Base-by-base conservation (phyloP, 2,888 invertebrate species). In the Sinohyriopsis cumingii region DNA sequence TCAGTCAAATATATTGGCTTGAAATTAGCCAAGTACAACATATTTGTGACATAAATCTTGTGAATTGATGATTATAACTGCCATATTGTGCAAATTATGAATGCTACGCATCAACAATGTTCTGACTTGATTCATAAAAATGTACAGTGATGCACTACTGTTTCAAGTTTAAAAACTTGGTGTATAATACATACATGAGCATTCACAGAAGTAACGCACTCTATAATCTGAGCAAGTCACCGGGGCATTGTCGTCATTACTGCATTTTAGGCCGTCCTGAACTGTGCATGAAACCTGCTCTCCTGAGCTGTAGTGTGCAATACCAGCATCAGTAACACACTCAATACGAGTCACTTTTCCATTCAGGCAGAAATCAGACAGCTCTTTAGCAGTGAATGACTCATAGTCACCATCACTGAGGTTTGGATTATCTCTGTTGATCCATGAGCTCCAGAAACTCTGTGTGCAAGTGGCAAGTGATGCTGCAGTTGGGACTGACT, bases 251-350 rank as follows among this genome's bases (percentile, higher is more conserved):
- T 84, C 82, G 20, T 65, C 69, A 59, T 84, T 82, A 54, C 75
- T 68, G 86, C 96, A 96, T 5, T 93, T 89, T 0, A 96, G 91
- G 0, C 96, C 96, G n/a, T 92, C 91, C 80, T 94, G 93, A 72
- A 96, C 86, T 59, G 82, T 78, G 73, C 89, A 89, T 0, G 75
- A 74, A 12, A 75, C 72, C 3, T 71, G 75, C 67, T 87, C 84
- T 53, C 84, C 81, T 12, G 84, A 78, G 28, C 79, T 77, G 56
- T 74, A 76, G 28, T 76, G 76, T 28, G 80, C 76, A 12, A 78
- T 79, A 7, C 80, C 81, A 63, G 74, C 72, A 7, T 76, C 72
- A 20, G 84, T 83, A 28, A 77, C 67, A 78, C 88, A 88, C 64
- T 88, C 84, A 25, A 87, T 84, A 20, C 81, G 67, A 0, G 78